Evolutionary conservation across 1,140 invertebrate genomes (phyloP), one percentile per base, ranked within the genome.

Genomic region (Eriosoma lanigerum): DNA sequence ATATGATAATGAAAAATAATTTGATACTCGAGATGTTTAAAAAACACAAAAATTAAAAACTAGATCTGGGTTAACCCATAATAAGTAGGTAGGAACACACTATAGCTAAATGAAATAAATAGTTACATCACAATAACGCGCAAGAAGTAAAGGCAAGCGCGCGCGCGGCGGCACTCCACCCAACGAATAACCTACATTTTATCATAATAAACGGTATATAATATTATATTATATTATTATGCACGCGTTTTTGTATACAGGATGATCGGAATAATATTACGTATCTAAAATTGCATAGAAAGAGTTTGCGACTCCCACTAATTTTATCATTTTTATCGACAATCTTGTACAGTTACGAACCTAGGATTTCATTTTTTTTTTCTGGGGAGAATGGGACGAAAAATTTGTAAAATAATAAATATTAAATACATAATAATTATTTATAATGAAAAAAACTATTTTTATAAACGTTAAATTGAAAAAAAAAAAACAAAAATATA

Each of bases 181-280:
- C 70, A 75, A 75, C 29, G 38, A 44, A 44, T 66, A 66, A 66
- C 62, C 62, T 66, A 66, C 62, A 66, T 66, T n/a, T 66, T 44
- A 13, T n/a, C 10, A 44, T 66, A 66, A 19, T 66, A 44, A 66
- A 66, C 62, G 62, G 62, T 29, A 44, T n/a, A n/a, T n/a, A n/a
- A n/a, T n/a, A n/a, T n/a, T n/a, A n/a, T n/a, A n/a, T n/a, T n/a
- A n/a, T n/a, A n/a, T n/a, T n/a, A n/a, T 66, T 66, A 29, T 66
- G 32, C 32, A 44, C 62, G 19, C 9, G 19, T 10, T 54, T n/a
- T n/a, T 66, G 32, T 66, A 44, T 44, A 21, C 32, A 8, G 32
- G 32, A 8, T 38, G 32, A 38, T 38, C 32, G 8, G 8, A 38
- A 38, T n/a, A n/a, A n/a, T n/a, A n/a, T n/a, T n/a, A n/a, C n/a